phyloP scores from a whole-genome alignment of 2,888 invertebrate genomes.

The Scelioninae gen. 2 region DNA sequence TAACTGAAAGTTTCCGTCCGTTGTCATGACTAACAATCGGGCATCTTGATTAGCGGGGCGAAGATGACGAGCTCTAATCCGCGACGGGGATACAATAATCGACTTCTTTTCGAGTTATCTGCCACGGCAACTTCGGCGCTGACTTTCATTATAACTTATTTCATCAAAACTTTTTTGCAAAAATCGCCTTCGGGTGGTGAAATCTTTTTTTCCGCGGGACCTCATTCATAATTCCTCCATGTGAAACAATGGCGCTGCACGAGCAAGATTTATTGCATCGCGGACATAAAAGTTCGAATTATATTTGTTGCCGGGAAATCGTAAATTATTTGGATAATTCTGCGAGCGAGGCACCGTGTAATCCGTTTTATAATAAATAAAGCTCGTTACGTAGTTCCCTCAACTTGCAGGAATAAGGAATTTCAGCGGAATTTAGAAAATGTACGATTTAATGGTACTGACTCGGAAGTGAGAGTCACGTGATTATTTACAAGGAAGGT shows the following conservation, averaged over 20 bases:
- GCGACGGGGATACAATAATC: slow-evolving; percentile 44
- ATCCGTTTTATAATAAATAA: slow-evolving; percentile 2
- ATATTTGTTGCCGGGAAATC: slow-evolving; percentile 15
- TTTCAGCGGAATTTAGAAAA: no score
- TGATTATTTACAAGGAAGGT: no score
- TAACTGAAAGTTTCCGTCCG: slow-evolving; percentile 44
- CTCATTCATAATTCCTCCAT: slow-evolving; percentile 28
- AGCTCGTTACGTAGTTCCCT: neutral
- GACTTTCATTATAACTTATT: slow-evolving; percentile 56
- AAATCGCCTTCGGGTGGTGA: slow-evolving; percentile 21
- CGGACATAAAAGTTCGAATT: slow-evolving; percentile 13
- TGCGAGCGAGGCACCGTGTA: neutral
- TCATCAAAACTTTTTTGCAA: slow-evolving; percentile 51
- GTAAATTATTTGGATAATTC: slow-evolving; percentile 15
- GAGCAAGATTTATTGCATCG: slow-evolving; percentile 25
- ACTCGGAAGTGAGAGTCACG: no score
- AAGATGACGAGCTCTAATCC: slow-evolving; percentile 37
- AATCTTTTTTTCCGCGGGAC: slow-evolving; percentile 3
- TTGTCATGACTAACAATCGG: slow-evolving; percentile 55
- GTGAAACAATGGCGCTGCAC: slow-evolving; percentile 14
- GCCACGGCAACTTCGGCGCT: slow-evolving; percentile 8
- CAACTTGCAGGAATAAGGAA: neutral
- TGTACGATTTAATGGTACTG: no score
- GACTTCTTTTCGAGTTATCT: slow-evolving; percentile 53
- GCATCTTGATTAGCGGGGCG: slow-evolving; percentile 45